These are phyloP conservation scores for Callyntrura guangdongensis DNA, from an alignment of 2,888 invertebrate species.

Conservation along the genomic window DNA sequence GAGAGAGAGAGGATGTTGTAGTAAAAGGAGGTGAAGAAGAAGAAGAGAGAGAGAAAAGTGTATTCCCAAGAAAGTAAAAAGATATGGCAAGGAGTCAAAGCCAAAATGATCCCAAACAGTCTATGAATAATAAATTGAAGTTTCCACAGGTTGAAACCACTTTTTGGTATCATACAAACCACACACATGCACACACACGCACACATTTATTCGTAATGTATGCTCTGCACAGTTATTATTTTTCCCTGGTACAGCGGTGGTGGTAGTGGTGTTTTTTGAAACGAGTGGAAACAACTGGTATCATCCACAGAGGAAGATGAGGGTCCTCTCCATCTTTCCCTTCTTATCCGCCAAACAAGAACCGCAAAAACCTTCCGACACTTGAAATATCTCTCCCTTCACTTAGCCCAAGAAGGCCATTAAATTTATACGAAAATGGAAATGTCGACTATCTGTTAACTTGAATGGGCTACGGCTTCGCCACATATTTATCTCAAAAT, in stretches of 20 bases:
- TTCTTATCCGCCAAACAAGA: slow-evolving; percentile 75
- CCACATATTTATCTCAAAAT: slow-evolving; percentile 70
- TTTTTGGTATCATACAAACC: slow-evolving; percentile 54
- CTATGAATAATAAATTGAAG: slow-evolving; percentile 80
- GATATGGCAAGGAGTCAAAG: slow-evolving; percentile 77
- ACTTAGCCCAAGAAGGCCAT: slow-evolving; percentile 78
- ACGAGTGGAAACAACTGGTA: slow-evolving; percentile 8
- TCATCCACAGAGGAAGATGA: slow-evolving; percentile 46
- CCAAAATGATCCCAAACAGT: slow-evolving; percentile 79
- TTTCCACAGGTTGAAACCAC: slow-evolving; percentile 79
- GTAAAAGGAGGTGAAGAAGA: slow-evolving; percentile 19
- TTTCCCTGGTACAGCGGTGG: background rate
- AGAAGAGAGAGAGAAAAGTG: slow-evolving; percentile 45
- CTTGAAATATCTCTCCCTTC: slow-evolving; percentile 80
- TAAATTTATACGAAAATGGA: slow-evolving; percentile 80
- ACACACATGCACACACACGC: slow-evolving; percentile 13
- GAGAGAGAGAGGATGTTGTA: slow-evolving; percentile 2
- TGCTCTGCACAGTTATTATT: slow-evolving; percentile 27
- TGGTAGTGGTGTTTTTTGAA: background rate
- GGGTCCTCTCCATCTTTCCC: slow-evolving; percentile 63
- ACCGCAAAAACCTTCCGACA: slow-evolving; percentile 79
- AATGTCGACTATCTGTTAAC: slow-evolving; percentile 79
- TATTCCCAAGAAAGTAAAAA: slow-evolving; percentile 72
- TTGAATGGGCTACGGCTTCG: slow-evolving; percentile 65
- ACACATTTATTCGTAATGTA: background rate